A percentile compares a stretch with the other conserved stretches of the same genome.
Conservation (phyloP, 2,113 vertebrate species). For the Rostratula benghalensis region DNA sequence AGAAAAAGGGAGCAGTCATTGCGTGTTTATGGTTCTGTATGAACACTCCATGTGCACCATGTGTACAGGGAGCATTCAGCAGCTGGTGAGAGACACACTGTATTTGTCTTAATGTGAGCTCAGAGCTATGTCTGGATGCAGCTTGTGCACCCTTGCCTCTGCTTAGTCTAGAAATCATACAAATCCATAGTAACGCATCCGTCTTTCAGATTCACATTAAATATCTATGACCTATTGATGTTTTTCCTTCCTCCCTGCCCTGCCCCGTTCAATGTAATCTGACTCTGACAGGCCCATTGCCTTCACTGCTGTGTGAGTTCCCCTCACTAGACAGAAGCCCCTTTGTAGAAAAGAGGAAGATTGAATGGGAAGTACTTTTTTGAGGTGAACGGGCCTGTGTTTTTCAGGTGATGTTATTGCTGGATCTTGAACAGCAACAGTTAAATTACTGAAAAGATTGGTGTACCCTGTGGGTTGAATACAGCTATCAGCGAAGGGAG, state of each 20-base stretch:
- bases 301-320: neutral
- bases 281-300: neutral
- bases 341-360: neutral
- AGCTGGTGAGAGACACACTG: neutral
- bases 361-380: neutral
- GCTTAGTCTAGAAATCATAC: neutral
- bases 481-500: neutral
- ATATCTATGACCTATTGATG: neutral
- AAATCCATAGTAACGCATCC: neutral
- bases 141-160: neutral
- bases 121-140: neutral
- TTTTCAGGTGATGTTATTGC: neutral
- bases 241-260: neutral
- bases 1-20: neutral
- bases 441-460: neutral
- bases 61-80: accelerated
- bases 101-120: neutral
- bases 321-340: neutral
- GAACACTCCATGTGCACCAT: neutral
- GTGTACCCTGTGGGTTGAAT: neutral
- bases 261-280: neutral
- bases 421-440: neutral
- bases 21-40: neutral
- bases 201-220: neutral
- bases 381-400: neutral